Evolutionary conservation across 35 echinoderm and acorn worm species (phyloP).

Genomic region (Nesometra sesokonis): DNA sequence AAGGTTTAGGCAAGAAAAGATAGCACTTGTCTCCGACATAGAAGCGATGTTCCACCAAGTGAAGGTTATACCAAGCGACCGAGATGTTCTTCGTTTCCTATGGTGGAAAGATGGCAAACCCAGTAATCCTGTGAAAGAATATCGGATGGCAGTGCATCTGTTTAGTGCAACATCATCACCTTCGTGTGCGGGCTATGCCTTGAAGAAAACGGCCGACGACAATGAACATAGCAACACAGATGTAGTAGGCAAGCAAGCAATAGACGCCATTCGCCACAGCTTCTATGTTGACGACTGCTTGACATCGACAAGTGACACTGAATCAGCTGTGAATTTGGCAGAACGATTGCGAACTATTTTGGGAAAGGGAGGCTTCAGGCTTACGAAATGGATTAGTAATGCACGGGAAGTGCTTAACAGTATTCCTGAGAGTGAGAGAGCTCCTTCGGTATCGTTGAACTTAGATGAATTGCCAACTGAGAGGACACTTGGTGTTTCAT

Average conservation of each 20-base stretch:
- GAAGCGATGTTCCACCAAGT: too few species aligned
- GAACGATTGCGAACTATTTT: conserved; percentile 11
- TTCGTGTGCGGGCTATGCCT: too few species aligned
- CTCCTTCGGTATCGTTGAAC: conserved; percentile 2
- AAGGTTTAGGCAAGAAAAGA: too few species aligned
- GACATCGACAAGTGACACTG: neutral
- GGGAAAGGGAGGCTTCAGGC: conserved; percentile 28
- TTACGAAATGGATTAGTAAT: conserved; percentile 69
- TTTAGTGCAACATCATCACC: too few species aligned
- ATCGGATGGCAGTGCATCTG: too few species aligned
- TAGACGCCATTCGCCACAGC: conserved; percentile 19
- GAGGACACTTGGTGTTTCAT: neutral
- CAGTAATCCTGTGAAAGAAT: too few species aligned
- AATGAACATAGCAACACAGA: neutral
- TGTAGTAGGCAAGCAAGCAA: neutral
- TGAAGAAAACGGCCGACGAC: neutral
- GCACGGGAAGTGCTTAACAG: conserved; percentile 16
- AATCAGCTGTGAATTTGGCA: conserved; percentile 17
- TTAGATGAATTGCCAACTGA: conserved; percentile 40
- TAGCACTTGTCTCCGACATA: too few species aligned
- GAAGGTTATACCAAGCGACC: too few species aligned
- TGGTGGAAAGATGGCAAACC: too few species aligned
- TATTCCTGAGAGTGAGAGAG: conserved; percentile 27
- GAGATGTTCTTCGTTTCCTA: too few species aligned
- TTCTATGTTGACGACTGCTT: conserved; percentile 61